Base-by-base conservation (phyloP, 2,888 invertebrate species). In the Sarcophaga subvicina region DNA sequence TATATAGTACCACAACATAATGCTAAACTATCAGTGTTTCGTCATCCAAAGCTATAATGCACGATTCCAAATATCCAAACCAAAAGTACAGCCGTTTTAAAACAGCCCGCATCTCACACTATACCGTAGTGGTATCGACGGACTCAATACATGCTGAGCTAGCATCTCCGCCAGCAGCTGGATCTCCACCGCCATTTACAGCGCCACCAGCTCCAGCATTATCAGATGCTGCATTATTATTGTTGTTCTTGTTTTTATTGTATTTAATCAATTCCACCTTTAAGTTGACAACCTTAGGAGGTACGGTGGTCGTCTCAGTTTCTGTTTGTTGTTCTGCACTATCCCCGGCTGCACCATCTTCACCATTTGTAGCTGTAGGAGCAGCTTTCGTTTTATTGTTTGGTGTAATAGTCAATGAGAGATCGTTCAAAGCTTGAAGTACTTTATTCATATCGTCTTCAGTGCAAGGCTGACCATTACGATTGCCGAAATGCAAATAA, bases 401-500 rank as follows among this genome's bases (percentile, higher is more conserved):
- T 49, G 91, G 90, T 73, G 89, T 89, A 27, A 92, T 90, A 63
- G 92, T 92, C 87, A 93, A 84, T 72, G 93, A 91, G 87, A 93
- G 90, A 90, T 93, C 92, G 81, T 91, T 91, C n/a, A 93, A 90
- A 59, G 93, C 92, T 85, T 93, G 90, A 14, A 93, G 89, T 71
- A 93, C 93, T 88, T 91, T 92, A 73, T 93, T 91, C 78, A 93
- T 90, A 79, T 93, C 93, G 27, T 91, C 92, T 63, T 93, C 93
- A 77, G 91, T 91, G 88, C 92, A 91, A 60, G 92, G 90, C 54
- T 87, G 89, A 70, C 94, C 94, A 89, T 94, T 94, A 75, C 95
- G 94, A 92, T 96, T 96, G 89, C 95, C 95, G 93, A 96, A 97
- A 92, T 97, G 96, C 89, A 97, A 94, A 90, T 95, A 96, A 91